These are phyloP conservation scores for Corythaeola cristata DNA, from an alignment of 2,113 vertebrate genomes.

Conservation along the genomic window DNA sequence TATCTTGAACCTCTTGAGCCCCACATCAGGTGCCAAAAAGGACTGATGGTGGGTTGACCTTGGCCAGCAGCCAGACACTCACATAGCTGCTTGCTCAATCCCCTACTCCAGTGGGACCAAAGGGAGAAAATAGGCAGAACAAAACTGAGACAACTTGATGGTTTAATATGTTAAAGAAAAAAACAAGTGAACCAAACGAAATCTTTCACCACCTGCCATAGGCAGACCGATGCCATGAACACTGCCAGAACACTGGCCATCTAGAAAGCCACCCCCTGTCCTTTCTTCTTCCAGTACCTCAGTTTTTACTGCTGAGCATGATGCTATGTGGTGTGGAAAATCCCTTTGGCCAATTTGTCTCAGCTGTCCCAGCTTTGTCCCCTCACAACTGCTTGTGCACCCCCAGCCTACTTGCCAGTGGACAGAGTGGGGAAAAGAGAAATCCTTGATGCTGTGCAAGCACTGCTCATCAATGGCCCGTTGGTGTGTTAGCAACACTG, in stretches of 20 bases:
- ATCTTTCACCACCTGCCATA: neutral
- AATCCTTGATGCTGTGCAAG: neutral
- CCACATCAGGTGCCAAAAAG: neutral
- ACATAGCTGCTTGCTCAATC: neutral
- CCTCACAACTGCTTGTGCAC: neutral
- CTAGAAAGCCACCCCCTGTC: neutral
- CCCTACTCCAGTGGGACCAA: fast-evolving
- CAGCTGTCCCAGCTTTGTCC: neutral
- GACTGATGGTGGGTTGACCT: neutral
- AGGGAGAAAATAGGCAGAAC: neutral
- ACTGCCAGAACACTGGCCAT: neutral
- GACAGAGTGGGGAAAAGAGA: neutral
- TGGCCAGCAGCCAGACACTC: neutral
- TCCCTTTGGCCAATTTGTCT: neutral
- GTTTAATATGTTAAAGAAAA: neutral
- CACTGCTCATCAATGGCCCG: neutral
- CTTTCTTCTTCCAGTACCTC: neutral
- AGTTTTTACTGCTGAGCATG: neutral
- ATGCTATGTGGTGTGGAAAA: neutral
- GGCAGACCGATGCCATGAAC: neutral
- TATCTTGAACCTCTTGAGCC: neutral
- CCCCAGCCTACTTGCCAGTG: neutral
- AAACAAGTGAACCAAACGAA: neutral
- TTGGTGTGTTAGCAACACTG: neutral
- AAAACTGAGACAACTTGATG: neutral